Conservation (phyloP, 2,113 vertebrate species). For the Campylomormyrus tamandua region DNA sequence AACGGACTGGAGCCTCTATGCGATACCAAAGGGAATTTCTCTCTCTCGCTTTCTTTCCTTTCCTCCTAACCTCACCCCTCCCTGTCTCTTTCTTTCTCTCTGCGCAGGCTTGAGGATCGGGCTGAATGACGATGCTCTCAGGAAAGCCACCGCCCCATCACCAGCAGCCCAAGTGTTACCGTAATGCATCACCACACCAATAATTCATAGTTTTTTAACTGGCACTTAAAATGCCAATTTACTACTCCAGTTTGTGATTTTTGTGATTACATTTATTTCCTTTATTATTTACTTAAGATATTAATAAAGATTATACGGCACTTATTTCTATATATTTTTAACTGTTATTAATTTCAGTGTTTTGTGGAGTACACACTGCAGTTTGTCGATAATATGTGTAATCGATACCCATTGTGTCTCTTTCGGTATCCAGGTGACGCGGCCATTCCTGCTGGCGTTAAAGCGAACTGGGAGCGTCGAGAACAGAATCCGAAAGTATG, state of each 20-base stretch:
- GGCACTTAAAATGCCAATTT: not conserved
- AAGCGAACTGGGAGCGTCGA: not conserved
- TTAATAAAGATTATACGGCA: not conserved
- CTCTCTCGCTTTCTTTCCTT: not conserved
- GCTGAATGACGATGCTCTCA: not conserved
- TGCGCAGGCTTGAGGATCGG: not conserved
- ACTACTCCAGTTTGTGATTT: not conserved
- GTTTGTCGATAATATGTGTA: not conserved
- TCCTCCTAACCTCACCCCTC: not conserved
- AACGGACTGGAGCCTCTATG: not conserved
- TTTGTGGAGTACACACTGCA: not conserved
- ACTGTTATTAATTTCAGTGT: not conserved
- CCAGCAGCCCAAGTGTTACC: not conserved
- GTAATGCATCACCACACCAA: not conserved
- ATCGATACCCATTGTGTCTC: not conserved
- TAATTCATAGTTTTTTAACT: not conserved
- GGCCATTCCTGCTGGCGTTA: not conserved
- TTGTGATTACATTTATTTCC: not conserved
- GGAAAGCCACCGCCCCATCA: not conserved
- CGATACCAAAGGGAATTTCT: not conserved
- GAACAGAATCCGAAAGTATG: not conserved
- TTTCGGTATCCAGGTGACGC: not conserved
- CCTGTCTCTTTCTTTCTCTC: not conserved
- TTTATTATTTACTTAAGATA: not conserved
- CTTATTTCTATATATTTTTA: not conserved